These are phyloP conservation scores for Peromyscus polionotus DNA, from an alignment of 2,113 vertebrate genomes.

Conservation along the genomic window DNA sequence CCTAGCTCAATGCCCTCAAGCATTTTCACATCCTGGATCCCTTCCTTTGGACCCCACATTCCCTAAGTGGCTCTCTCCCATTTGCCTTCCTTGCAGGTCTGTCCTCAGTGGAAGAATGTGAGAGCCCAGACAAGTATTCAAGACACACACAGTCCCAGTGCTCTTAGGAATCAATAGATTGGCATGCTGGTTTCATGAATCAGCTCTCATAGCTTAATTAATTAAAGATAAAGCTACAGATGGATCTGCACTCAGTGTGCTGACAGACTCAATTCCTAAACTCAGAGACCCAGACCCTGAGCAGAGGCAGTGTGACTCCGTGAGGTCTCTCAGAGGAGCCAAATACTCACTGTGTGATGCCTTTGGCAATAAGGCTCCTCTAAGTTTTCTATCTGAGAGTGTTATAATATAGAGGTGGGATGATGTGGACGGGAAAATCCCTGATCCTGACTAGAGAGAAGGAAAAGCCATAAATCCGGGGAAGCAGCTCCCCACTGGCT, in stretches of 20 bases:
- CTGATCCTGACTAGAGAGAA: background rate
- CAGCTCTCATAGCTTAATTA: conserved; percentile 41
- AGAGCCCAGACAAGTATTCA: conserved; percentile 25
- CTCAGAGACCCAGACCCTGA: background rate
- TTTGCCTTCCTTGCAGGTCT: conserved; percentile 27
- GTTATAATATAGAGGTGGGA: background rate
- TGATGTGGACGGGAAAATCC: background rate
- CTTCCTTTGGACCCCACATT: background rate
- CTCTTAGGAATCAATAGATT: conserved; percentile 28
- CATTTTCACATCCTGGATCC: background rate
- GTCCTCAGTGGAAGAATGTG: conserved; percentile 23
- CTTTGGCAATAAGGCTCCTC: background rate
- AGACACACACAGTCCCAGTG: background rate
- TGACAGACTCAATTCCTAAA: background rate
- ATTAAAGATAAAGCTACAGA: conserved; percentile 10
- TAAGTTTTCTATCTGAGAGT: background rate
- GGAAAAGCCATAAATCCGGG: background rate
- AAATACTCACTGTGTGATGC: background rate
- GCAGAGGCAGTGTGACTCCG: background rate
- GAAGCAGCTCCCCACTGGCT: background rate
- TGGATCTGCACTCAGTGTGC: background rate
- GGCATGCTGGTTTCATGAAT: conserved; percentile 23
- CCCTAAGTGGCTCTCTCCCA: background rate
- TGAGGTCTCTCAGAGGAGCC: background rate
- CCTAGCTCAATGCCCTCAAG: background rate